Evolutionary conservation across 2,113 vertebrate species (phyloP), one percentile per base, ranked within the genome.

Genomic region (Psittacula cyanocephala): DNA sequence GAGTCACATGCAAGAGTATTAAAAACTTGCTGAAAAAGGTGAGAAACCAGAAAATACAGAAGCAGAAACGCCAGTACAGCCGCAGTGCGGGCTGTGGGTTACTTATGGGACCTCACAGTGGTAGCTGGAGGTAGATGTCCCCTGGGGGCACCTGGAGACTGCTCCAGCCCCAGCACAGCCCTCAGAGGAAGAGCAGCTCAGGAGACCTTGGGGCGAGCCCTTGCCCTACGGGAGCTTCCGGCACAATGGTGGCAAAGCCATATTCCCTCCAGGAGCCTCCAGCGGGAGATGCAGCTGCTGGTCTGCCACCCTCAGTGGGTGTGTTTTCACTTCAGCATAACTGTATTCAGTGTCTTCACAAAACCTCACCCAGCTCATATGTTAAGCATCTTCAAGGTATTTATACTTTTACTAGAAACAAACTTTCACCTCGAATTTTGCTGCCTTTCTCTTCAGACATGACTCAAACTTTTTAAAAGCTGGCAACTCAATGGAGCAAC

Each of bases 361-460:
- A 81, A 37, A 23, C 7, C 39, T 47, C 41, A 9, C 27, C 11
- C 46, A 4, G 80, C 28, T 20, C 23, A 6, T 20, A 7, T 12
- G 31, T 41, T 52, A 4, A 53, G 43, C 29, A 1, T 49, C 77
- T 78, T 28, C 39, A 5, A 31, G 50, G 60, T 35, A 23, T 53
- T 41, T 28, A 8, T 33, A 9, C n/a, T 62, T 71, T 17, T 28
- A 14, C 52, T 37, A 2, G 50, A 20, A 75, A 35, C 41, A 18
- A 10, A 23, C 70, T 79, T 37, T n/a, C 22, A 1, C 6, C 57
- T 44, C 60, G 5, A 2, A 4, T 43, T 37, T 71, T 68, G 57
- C 43, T 55, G 8, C 53, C 20, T 57, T 35, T 39, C 49, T 53
- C 67, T 81, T 72, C 5, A 0, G 0, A 6, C 6, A 0, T 0